Base-by-base conservation (phyloP, 2,113 vertebrate genomes). In the Eolophus roseicapilla region DNA sequence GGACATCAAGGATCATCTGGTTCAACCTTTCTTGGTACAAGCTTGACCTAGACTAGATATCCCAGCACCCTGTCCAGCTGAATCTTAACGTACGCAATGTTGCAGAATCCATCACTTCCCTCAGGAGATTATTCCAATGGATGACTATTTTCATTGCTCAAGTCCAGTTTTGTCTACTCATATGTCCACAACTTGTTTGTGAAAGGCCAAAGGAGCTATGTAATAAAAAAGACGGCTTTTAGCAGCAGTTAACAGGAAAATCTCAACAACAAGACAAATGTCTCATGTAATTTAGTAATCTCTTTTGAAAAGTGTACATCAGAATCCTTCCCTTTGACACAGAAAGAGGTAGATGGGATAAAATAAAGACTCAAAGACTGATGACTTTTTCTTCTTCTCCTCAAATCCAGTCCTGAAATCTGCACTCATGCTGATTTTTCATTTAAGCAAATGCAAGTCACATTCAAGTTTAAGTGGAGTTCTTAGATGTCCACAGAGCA, bases 391-490 rank as follows among this genome's bases (percentile, higher is more conserved):
- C 17, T 78, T 65, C 23, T 19, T 10, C 6, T 74, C 9, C 10
- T 88, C 59, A 70, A 62, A 74, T 4, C 8, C 41, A 47, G 20
- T 35, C 33, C 41, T 83, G 68, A 76, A 88, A 69, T 16, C 49
- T 59, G 8, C 8, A 39, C 3, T 57, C 4, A 27, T 17, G 16
- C 4, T 80, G 31, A 55, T 37, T 55, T 85, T 86, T 88, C 16
- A 35, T 47, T 47, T 75, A 53, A 29, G 6, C 21, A 25, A 78
- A 7, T 71, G n/a, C 13, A 86, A 59, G 11, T 8, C 2, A 64
- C 11, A 10, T 43, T 74, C 3, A 13, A 9, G 7, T 24, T 25
- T 33, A n/a, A 0, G 0, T n/a, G 13, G 6, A 59, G 6, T 37
- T 80, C 53, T 81, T 11, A 49, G 12, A 55, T 46, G 5, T 35